phyloP scores from a whole-genome alignment of 1,140 invertebrate genomes.

The Drosophila dunni region DNA sequence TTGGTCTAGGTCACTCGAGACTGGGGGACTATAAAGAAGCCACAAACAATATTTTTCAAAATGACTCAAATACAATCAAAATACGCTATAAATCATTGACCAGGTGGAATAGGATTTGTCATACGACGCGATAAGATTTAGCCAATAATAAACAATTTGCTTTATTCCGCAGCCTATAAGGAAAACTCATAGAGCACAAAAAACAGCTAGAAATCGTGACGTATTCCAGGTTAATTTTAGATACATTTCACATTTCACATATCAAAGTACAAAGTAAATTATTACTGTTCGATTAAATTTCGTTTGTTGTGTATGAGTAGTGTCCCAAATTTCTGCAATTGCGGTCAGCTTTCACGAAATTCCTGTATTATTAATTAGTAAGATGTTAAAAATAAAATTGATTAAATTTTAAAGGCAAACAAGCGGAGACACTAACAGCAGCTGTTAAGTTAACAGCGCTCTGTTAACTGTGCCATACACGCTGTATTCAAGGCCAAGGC shows the following conservation, averaged over 20 bases:
- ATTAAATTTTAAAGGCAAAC: slow-evolving; percentile 3
- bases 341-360: slow-evolving; percentile 53
- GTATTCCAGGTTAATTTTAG: slow-evolving; percentile 61
- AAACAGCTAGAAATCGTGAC: slow-evolving; percentile 46
- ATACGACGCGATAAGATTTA: slow-evolving; percentile 56
- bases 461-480: slow-evolving; percentile 6
- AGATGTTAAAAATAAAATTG: slow-evolving; percentile 60
- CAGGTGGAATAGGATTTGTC: slow-evolving; percentile 30
- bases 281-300: background rate
- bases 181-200: slow-evolving; percentile 45
- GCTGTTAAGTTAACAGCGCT: slow-evolving; percentile 40
- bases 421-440: background rate
- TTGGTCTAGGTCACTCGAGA: slow-evolving; percentile 36
- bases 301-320: slow-evolving; percentile 19
- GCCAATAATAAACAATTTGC: slow-evolving; percentile 38
- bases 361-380: slow-evolving; percentile 64
- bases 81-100: slow-evolving; percentile 29
- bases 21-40: background rate
- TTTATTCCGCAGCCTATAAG: slow-evolving; percentile 22
- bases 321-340: slow-evolving; percentile 46
- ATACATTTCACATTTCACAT: slow-evolving; percentile 37
- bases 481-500: slow-evolving; percentile 46
- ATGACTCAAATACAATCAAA: slow-evolving; percentile 43
- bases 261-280: slow-evolving; percentile 56
- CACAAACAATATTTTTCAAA: slow-evolving; percentile 6